phyloP scores from a whole-genome alignment of 2,797 vertebrate species.

The Rhinoraja longicauda region DNA sequence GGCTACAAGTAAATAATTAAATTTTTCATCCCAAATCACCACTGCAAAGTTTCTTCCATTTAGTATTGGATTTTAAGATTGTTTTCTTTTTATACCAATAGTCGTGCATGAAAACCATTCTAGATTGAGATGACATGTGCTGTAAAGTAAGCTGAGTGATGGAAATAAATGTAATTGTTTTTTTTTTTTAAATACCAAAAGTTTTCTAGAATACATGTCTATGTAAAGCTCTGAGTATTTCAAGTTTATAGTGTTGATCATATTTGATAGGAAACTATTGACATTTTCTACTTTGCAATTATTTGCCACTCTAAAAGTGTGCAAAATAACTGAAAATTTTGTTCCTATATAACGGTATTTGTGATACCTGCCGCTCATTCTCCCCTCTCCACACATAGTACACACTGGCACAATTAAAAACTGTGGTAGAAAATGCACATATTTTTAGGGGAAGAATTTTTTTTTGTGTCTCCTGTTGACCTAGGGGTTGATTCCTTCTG shows the following conservation, averaged over 20 bases:
- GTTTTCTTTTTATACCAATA: background rate
- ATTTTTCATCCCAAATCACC: background rate
- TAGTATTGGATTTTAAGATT: background rate
- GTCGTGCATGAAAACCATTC: too few relatives aligned
- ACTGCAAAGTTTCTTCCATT: background rate
- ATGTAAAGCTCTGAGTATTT: too few relatives aligned
- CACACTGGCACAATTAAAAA: background rate
- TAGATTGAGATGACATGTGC: background rate
- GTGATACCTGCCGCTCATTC: too few relatives aligned
- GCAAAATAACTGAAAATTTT: constrained; percentile 9
- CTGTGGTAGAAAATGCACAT: background rate
- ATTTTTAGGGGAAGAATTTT: background rate
- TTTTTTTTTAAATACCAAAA: background rate
- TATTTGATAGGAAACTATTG: background rate
- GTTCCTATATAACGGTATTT: background rate
- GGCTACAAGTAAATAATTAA: background rate
- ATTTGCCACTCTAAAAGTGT: background rate
- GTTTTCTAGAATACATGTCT: background rate
- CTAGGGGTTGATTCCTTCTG: background rate
- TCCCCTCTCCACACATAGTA: background rate
- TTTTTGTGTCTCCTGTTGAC: background rate
- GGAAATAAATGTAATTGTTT: background rate
- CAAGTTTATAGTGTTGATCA: background rate
- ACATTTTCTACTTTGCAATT: background rate
- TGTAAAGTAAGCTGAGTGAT: background rate